Conservation (phyloP, 2,888 invertebrate genomes). For the Xylota segnis region DNA sequence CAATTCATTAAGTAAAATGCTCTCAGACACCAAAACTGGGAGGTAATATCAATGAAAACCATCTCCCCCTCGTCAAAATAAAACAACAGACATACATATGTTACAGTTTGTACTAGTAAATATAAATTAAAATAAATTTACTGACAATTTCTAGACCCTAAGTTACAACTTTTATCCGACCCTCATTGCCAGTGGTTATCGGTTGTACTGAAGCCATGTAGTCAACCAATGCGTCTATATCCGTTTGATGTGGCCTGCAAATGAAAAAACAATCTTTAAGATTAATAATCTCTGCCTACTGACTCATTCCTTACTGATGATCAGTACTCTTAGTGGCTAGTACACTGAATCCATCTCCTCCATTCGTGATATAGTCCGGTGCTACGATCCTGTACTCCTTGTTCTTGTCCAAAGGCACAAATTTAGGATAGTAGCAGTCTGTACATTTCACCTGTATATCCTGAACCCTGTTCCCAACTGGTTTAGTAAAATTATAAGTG, state of each 20-base stretch:
- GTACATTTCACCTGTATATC: slow-evolving; percentile 83
- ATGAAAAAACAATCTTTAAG: not conserved
- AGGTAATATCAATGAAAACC: not conserved
- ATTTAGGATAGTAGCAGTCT: slow-evolving; percentile 86
- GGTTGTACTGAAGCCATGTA: slow-evolving; percentile 78
- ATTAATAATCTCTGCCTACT: not conserved
- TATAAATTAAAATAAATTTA: slow-evolving; percentile 9
- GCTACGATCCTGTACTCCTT: slow-evolving; percentile 88
- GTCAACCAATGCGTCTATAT: slow-evolving; percentile 80
- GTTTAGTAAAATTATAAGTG: slow-evolving; percentile 86
- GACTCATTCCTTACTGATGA: slow-evolving; percentile 77
- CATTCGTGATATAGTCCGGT: slow-evolving; percentile 87
- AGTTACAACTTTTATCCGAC: slow-evolving; percentile 79
- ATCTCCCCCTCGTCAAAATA: not conserved
- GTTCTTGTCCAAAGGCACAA: slow-evolving; percentile 86
- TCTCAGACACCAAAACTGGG: no score
- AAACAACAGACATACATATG: no score
- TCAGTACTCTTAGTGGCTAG: slow-evolving; percentile 82
- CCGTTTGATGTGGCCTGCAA: slow-evolving; percentile 76
- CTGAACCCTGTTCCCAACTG: slow-evolving; percentile 87
- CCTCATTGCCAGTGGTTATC: slow-evolving; percentile 79
- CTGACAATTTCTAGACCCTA: not conserved
- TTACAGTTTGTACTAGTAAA: not conserved
- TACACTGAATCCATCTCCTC: slow-evolving; percentile 89
- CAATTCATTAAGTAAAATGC: no score